phyloP scores from a whole-genome alignment of 2,888 invertebrate genomes.

The Drosophila fulvimacula region DNA sequence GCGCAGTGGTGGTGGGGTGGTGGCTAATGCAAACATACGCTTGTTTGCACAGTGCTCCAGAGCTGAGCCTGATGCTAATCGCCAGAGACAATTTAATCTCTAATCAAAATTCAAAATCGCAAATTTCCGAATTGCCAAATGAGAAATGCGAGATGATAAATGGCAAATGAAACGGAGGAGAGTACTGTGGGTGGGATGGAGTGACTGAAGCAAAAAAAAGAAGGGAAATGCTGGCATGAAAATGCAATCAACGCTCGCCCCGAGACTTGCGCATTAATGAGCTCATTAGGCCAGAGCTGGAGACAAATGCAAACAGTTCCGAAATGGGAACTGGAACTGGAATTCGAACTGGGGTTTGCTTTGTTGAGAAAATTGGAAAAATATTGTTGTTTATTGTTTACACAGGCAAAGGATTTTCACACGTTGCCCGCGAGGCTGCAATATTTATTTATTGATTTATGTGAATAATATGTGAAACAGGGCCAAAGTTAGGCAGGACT shows the following conservation, averaged over 20 bases:
- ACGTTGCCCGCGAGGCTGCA: constrained; percentile 53
- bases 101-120: constrained; percentile 80
- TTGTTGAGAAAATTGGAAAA: constrained; percentile 65
- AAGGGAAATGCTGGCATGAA: constrained; percentile 37
- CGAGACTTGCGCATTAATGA: constrained; percentile 58
- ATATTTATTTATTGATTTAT: constrained; percentile 74
- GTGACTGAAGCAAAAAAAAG: not conserved
- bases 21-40: constrained; percentile 77
- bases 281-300: constrained; percentile 44
- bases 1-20: constrained; percentile 7
- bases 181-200: not conserved
- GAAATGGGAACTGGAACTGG: constrained; percentile 5
- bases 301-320: constrained; percentile 22
- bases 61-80: constrained; percentile 68
- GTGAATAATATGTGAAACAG: constrained; percentile 32
- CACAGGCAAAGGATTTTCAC: constrained; percentile 74
- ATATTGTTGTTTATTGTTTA: constrained; percentile 63
- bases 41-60: constrained; percentile 71
- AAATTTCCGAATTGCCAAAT: constrained; percentile 67
- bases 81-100: constrained; percentile 80
- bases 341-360: constrained; percentile 28
- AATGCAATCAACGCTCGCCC: constrained; percentile 53
- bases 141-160: constrained; percentile 54
- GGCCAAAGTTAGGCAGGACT: constrained; percentile 13
- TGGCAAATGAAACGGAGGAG: constrained; percentile 15